phyloP scores from a whole-genome alignment of 2,797 vertebrate genomes.

The Protonibea diacanthus region DNA sequence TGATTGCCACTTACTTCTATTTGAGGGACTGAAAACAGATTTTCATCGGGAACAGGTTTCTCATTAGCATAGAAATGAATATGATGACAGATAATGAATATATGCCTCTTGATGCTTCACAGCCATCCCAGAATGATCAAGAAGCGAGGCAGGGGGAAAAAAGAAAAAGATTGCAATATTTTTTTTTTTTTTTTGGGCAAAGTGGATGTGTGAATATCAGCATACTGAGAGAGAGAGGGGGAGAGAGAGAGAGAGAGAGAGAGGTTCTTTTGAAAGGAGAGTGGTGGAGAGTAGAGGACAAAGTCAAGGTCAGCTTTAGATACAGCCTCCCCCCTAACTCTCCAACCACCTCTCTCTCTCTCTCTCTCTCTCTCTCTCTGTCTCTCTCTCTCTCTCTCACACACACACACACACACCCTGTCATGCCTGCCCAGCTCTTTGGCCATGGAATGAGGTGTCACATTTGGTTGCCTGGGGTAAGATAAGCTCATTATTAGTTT shows the following conservation, averaged over 20 bases:
- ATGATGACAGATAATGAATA: constrained; percentile 90
- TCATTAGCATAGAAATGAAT: constrained; percentile 91
- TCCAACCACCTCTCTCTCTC: constrained; percentile 42
- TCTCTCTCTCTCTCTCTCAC: constrained; percentile 31
- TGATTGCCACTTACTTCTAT: constrained; percentile 86
- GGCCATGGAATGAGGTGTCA: constrained; percentile 77
- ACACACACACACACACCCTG: constrained; percentile 17
- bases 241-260: constrained; percentile 15
- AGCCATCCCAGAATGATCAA: constrained; percentile 76
- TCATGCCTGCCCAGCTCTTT: constrained; percentile 52
- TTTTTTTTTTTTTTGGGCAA: constrained; percentile 50
- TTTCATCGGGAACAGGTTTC: constrained; percentile 80
- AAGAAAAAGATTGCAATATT: constrained; percentile 44
- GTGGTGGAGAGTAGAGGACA: constrained; percentile 68
- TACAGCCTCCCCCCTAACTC: constrained; percentile 49
- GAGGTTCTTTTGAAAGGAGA: constrained; percentile 63
- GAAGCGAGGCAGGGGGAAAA: constrained; percentile 49
- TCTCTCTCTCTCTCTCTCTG: constrained; percentile 5
- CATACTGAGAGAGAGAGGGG: constrained; percentile 57
- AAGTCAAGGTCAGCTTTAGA: constrained; percentile 81
- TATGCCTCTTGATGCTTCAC: constrained; percentile 83
- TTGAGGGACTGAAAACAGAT: constrained; percentile 81
- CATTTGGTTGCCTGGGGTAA: constrained; percentile 68
- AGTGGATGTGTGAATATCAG: constrained; percentile 72
- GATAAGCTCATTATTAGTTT: constrained; percentile 76